Evolutionary conservation across 1,140 invertebrate species (phyloP).

Genomic region (Pomacea maculata): DNA sequence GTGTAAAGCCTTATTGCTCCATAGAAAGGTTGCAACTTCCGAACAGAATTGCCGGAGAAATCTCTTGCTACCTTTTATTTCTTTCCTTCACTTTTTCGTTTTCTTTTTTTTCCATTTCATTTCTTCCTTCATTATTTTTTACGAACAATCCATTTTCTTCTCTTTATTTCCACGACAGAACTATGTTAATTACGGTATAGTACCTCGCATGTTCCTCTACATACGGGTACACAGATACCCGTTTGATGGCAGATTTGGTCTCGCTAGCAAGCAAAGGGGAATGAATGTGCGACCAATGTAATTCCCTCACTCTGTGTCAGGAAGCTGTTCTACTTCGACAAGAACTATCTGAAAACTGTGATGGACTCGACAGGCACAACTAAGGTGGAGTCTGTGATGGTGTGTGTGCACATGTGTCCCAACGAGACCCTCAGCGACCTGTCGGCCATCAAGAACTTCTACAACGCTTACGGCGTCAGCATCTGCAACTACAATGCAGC

Average conservation of each 20-base stretch:
- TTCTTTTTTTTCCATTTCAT: neutral
- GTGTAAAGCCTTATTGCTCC: neutral
- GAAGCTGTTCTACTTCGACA: slow-evolving; percentile 45
- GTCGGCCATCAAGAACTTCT: slow-evolving; percentile 28
- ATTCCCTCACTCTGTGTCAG: slow-evolving; percentile 29
- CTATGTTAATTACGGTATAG: neutral
- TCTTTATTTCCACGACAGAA: too few relatives aligned
- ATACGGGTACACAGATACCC: neutral
- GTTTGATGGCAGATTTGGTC: too few relatives aligned
- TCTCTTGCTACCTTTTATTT: too few relatives aligned
- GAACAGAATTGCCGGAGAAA: neutral
- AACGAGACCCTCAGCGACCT: slow-evolving; percentile 14
- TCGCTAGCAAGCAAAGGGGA: too few relatives aligned
- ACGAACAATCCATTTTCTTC: too few relatives aligned
- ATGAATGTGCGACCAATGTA: neutral
- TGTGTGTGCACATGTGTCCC: slow-evolving; percentile 47
- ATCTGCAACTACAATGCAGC: slow-evolving; percentile 44
- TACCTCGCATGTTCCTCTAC: neutral
- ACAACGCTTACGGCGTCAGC: slow-evolving; percentile 21
- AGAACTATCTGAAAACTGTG: slow-evolving; percentile 28
- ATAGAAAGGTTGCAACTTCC: neutral
- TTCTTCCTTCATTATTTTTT: neutral
- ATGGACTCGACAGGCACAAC: slow-evolving; percentile 9
- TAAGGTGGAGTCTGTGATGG: slow-evolving; percentile 20
- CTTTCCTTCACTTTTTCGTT: neutral